Conservation (phyloP, 64 coral and sea anemone species). For the Platygyra sinensis region DNA sequence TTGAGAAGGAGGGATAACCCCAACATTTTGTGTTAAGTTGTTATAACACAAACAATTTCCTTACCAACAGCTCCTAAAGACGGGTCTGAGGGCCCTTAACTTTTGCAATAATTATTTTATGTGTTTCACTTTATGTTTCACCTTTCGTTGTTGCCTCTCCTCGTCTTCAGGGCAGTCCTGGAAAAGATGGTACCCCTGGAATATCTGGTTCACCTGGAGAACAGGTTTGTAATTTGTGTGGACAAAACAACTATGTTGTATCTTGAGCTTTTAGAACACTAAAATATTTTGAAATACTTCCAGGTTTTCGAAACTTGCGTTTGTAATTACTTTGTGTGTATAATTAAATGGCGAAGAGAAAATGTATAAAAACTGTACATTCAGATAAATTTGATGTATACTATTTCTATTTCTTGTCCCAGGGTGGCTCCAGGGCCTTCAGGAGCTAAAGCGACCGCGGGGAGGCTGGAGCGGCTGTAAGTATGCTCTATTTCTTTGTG, state of each 20-base stretch:
- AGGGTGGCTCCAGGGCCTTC: slow-evolving; percentile 19
- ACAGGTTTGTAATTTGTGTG: slow-evolving; percentile 3
- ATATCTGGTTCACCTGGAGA: slow-evolving; percentile 38
- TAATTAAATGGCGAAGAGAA: too few relatives aligned
- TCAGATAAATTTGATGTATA: neutral
- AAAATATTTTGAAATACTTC: too few relatives aligned
- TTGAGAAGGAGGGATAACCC: too few relatives aligned
- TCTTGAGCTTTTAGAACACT: neutral
- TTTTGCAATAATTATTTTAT: too few relatives aligned
- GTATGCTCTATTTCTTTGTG: neutral
- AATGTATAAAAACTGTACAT: too few relatives aligned
- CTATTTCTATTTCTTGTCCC: neutral
- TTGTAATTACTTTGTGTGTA: too few relatives aligned
- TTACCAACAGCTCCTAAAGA: too few relatives aligned
- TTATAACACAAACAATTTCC: too few relatives aligned
- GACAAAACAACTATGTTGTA: neutral
- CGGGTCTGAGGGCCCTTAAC: too few relatives aligned
- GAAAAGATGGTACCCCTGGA: slow-evolving; percentile 11
- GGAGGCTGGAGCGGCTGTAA: slow-evolving; percentile 13
- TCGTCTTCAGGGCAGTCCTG: neutral
- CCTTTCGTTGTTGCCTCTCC: neutral
- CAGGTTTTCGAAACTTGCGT: too few relatives aligned
- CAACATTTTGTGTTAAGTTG: too few relatives aligned
- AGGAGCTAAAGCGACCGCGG: slow-evolving; percentile 16
- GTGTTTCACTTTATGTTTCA: neutral